Evolutionary conservation across 2,797 vertebrate species (phyloP).

Genomic region (Rhinophrynus dorsalis): DNA sequence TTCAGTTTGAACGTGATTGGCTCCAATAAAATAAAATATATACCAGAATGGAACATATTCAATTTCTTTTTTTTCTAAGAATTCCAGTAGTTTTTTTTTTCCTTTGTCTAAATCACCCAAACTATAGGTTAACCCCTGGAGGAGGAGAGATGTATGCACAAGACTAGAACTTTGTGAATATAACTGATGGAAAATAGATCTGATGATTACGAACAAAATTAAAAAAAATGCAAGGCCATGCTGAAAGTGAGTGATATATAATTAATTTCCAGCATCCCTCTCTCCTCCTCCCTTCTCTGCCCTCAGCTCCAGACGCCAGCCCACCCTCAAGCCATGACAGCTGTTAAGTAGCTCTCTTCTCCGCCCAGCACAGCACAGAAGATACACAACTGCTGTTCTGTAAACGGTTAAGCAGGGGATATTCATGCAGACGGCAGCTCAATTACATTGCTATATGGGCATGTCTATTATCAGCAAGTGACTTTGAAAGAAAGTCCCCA

Average conservation of each 20-base stretch:
- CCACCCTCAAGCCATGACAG: conserved; percentile 18
- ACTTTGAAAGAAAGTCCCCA: not conserved
- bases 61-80: too few species aligned
- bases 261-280: conserved; percentile 19
- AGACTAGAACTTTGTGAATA: not conserved
- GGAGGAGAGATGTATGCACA: too few species aligned
- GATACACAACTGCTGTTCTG: conserved; percentile 37
- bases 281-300: conserved; percentile 17
- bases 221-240: not conserved
- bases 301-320: conserved; percentile 47
- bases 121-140: too few species aligned
- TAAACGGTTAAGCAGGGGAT: conserved; percentile 26
- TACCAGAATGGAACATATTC: too few species aligned
- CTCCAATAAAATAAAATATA: too few species aligned
- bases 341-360: conserved; percentile 37
- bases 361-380: not conserved
- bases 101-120: too few species aligned
- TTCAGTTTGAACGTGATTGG: too few species aligned
- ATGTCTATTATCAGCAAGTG: not conserved
- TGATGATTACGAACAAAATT: conserved; percentile 4
- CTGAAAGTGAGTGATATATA: conserved; percentile 5
- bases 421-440: conserved; percentile 21
- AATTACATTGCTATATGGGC: conserved; percentile 38
- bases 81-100: too few species aligned
- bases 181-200: not conserved